Evolutionary conservation across 2,113 vertebrate genomes (phyloP).

Genomic region (Girardinichthys multiradiatus): DNA sequence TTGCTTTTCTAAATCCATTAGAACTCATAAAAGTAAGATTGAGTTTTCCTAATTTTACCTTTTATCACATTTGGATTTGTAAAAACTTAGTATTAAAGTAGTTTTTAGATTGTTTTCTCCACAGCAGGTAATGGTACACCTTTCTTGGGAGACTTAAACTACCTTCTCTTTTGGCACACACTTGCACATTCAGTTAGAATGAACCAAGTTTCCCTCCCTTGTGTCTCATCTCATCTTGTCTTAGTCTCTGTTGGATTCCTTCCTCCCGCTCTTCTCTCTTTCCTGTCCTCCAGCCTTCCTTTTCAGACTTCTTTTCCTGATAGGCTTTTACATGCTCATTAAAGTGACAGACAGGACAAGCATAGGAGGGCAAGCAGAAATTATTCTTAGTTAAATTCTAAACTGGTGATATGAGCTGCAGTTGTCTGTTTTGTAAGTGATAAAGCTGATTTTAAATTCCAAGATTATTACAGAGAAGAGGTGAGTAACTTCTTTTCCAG

Average conservation of each 20-base stretch:
- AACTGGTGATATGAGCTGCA: constrained; percentile 6
- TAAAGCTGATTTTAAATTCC: constrained; percentile 47
- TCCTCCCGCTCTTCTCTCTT: background rate
- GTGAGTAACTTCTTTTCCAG: constrained; percentile 60
- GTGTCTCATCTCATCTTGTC: constrained; percentile 32
- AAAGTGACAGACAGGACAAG: constrained; percentile 48
- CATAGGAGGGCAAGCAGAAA: constrained; percentile 8
- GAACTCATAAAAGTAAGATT: background rate
- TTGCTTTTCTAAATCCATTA: background rate
- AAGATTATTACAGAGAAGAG: constrained; percentile 31
- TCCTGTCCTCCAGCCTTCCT: constrained; percentile 11
- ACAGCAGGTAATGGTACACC: constrained; percentile 28
- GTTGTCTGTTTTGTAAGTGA: constrained; percentile 16
- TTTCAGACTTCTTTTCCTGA: background rate
- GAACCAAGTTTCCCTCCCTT: constrained; percentile 52
- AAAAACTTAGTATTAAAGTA: background rate
- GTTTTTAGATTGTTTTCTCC: background rate
- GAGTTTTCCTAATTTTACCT: too few relatives aligned
- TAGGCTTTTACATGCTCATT: constrained; percentile 45
- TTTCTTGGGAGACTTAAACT: constrained; percentile 16
- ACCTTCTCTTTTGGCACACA: constrained; percentile 14
- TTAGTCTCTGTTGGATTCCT: constrained; percentile 21
- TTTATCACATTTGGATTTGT: background rate
- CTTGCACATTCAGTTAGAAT: constrained; percentile 20
- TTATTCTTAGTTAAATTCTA: constrained; percentile 38